phyloP scores from a whole-genome alignment of 2,888 invertebrate species.

The Drosophila pegasa region DNA sequence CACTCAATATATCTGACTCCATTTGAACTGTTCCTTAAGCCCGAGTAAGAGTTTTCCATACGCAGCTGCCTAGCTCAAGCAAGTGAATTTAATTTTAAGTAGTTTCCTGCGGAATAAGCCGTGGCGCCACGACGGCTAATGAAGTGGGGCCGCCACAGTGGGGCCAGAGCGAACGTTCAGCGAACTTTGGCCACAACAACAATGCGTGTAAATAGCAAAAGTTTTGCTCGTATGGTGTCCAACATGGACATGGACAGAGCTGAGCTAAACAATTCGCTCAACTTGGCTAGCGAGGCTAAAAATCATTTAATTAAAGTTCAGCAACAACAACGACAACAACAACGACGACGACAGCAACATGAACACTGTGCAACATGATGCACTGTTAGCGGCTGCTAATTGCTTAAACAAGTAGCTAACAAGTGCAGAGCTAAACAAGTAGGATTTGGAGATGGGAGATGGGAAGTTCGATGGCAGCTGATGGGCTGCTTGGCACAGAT shows the following conservation, averaged over 20 bases:
- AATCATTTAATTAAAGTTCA: slow-evolving; percentile 78
- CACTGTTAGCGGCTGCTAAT: slow-evolving; percentile 70
- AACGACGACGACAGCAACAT: slow-evolving; percentile 30
- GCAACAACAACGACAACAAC: slow-evolving; percentile 21
- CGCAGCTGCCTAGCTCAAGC: slow-evolving; percentile 6
- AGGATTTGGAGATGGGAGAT: background rate
- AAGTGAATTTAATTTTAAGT: background rate
- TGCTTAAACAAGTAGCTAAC: slow-evolving; percentile 77
- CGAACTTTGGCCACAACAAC: slow-evolving; percentile 55
- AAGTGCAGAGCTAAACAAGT: slow-evolving; percentile 45
- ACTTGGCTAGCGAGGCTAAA: slow-evolving; percentile 68
- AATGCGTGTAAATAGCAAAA: slow-evolving; percentile 77
- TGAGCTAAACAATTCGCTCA: slow-evolving; percentile 49
- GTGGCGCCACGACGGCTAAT: slow-evolving; percentile 53
- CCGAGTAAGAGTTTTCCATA: background rate
- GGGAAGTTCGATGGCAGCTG: background rate
- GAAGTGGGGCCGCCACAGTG: slow-evolving; percentile 55
- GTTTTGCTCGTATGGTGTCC: slow-evolving; percentile 60
- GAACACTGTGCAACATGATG: slow-evolving; percentile 32
- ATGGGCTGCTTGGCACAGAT: slow-evolving; percentile 12
- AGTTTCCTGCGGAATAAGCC: slow-evolving; percentile 6
- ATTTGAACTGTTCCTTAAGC: background rate
- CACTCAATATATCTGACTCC: too few relatives aligned
- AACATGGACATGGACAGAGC: slow-evolving; percentile 30
- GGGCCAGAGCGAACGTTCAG: slow-evolving; percentile 32